Base-by-base conservation (phyloP, 2,113 vertebrate species). In the Lathamus discolor region DNA sequence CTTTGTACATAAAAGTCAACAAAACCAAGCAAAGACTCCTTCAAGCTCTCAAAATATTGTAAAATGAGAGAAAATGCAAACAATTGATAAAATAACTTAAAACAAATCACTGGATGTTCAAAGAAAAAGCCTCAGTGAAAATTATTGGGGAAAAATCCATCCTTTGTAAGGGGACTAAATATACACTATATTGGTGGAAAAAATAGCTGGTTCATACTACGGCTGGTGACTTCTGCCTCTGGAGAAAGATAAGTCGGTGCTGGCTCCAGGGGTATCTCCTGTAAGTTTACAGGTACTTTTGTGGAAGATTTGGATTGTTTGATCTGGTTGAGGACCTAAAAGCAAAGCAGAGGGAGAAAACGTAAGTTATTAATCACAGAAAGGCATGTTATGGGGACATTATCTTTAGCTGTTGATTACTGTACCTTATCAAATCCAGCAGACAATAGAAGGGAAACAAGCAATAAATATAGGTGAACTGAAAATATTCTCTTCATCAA, bases 191-290 rank as follows among this genome's bases (percentile, higher is more conserved):
- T 1, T 66, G 41, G 35, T 44, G 69, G 61, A 41, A 93, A 66
- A 94, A 92, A 66, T 13, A 85, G 44, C 7, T 73, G 84, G 8
- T 22, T 86, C 97, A 17, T 98, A 99, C 99, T 98, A 75, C 19
- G 96, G 95, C 72, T 97, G 73, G 94, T 73, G 72, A 94, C 48
- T 74, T 98, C 98, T 39, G 97, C 86, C 52, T 99, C 98, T 12
- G 98, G 86, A 90, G 98, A 97, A 70, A 96, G 97, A 48, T 86
- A 94, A 6, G 97, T 66, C 64, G 97, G 88, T 69, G 97, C 10
- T 61, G 97, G 94, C 28, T 92, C 90, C 64, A 96, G 83, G 2
- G 97, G 49, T 4, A 92, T 86, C 39, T 98, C 98, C 88, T 97
- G 97, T 43, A 95, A 90, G 59, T 41, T 85, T 57, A 83, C 70